These are phyloP conservation scores for Spilosoma lubricipeda DNA, from an alignment of 2,888 invertebrate genomes.

Conservation along the genomic window DNA sequence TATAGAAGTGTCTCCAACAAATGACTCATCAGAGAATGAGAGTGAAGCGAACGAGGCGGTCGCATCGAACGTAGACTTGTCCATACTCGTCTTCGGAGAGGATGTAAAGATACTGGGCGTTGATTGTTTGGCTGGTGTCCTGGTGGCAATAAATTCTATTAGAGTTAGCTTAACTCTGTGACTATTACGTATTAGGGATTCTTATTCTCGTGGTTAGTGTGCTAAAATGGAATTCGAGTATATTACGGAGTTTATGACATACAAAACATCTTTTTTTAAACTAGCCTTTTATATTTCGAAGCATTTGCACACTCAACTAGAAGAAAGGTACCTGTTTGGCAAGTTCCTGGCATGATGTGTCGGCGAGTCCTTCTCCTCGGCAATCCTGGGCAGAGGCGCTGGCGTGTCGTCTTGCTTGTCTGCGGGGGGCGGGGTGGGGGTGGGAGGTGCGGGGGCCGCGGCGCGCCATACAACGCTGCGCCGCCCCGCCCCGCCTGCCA, in stretches of 20 bases:
- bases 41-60: conserved; percentile 76
- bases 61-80: conserved; percentile 68
- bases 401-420: conserved; percentile 79
- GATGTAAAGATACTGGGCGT: conserved; percentile 81
- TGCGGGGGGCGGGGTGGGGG: conserved; percentile 73
- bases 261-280: too few species aligned
- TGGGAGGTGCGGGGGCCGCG: conserved; percentile 69
- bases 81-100: conserved; percentile 74
- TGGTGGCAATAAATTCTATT: conserved; percentile 32
- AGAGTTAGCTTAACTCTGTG: neutral
- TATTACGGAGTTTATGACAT: too few species aligned
- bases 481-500: conserved; percentile 69
- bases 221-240: too few species aligned
- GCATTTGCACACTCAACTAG: too few species aligned
- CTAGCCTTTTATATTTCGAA: too few species aligned
- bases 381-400: conserved; percentile 91
- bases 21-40: conserved; percentile 79
- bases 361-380: conserved; percentile 95
- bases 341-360: conserved; percentile 84
- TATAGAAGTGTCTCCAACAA: conserved; percentile 67
- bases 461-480: conserved; percentile 66
- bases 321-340: conserved; percentile 61
- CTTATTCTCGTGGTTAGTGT: too few species aligned
- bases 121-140: conserved; percentile 75
- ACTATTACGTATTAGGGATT: too few species aligned